Base-by-base conservation (phyloP, 2,113 vertebrate genomes). In the Odontesthes bonariensis region DNA sequence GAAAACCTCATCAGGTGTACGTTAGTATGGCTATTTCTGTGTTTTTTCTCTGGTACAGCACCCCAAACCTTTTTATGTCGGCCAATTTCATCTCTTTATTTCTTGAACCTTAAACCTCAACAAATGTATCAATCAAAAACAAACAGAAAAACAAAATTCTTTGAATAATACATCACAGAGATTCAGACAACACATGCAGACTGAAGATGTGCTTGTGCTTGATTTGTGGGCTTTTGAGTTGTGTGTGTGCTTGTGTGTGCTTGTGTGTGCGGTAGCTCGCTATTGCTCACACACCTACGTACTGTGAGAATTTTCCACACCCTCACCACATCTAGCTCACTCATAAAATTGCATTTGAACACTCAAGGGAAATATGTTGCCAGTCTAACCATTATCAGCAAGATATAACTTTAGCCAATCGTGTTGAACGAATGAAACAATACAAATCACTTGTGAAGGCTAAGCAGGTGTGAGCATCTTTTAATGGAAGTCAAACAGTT, bases 281-380 rank as follows among this genome's bases (percentile, higher is more conserved):
- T 44, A 27, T 72, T 49, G 62, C 79, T 88, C 76, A 81, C 82
- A 77, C 86, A 68, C 79, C 64, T 58, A 12, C 75, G 81, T 56
- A 9, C 49, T 53, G 61, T 58, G 68, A 77, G 66, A 76, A 69
- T 80, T 83, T 59, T 79, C 58, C 69, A 75, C 82, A 73, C 65
- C 75, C 81, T 66, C n/a, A 22, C 84, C 68, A 83, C 65, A 17
- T 77, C 69, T 51, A 62, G 70, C 83, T 88, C 86, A 73, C 90
- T 90, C 86, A 84, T 88, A 79, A 88, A 88, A 93, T 94, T 94
- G 91, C 90, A 90, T 92, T 90, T 88, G 82, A 86, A 86, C 83
- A 89, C 94, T 87, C 91, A 6, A 65, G 94, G 93, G 94, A 94
- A 94, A 94, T 94, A 92, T 93, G 77, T 79, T 86, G 79, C 84